Base-by-base conservation (phyloP, 2,888 invertebrate genomes). In the Cryptus armator region DNA sequence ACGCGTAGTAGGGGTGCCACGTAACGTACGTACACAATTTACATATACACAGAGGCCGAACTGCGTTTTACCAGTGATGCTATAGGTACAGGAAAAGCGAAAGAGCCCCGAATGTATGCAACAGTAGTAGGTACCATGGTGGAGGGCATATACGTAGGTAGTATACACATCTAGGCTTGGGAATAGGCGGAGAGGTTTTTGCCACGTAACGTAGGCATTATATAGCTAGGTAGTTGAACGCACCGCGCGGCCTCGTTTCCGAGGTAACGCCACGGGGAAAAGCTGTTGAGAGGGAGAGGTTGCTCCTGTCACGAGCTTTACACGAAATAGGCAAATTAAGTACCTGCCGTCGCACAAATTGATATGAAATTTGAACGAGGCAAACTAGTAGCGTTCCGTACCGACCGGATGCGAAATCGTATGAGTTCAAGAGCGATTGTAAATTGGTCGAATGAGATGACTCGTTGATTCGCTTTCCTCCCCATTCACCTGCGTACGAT, bases 311-410 rank as follows among this genome's bases (percentile, higher is more conserved):
- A 67, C 24, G 9, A 24, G 68, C 74, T 68, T 59, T 68, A 51
- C 70, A 14, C 51, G 51, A 76, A 70, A 81, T 76, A 64, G 53
- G 44, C 53, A 81, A 81, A 81, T 81, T 81, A 76, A 81, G 70
- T 76, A 76, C 64, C 70, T 64, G 68, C 74, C 62, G 29, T n/a
- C 76, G 70, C 75, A 53, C 81, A 76, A 64, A 81, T 81, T 51
- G 72, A 70, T 70, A 81, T 76, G 75, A 70, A 70, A 81, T 74
- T 67, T 67, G 82, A 67, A 53, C 66, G 77, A 32, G 72, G 43
- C 46, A 72, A 77, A 71, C 66, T 48, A 68, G 53, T 56, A 59
- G 24, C n/a, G 5, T 56, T 14, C n/a, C 14, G 48, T 14, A 12
- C 12, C 48, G n/a, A 48, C 9, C 48, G 10, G 48, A 48, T 48